Percentiles rank a stretch among this genome's conserved stretches.
Conservation (phyloP, 2,797 vertebrate genomes). For the Peromyscus nudipes region DNA sequence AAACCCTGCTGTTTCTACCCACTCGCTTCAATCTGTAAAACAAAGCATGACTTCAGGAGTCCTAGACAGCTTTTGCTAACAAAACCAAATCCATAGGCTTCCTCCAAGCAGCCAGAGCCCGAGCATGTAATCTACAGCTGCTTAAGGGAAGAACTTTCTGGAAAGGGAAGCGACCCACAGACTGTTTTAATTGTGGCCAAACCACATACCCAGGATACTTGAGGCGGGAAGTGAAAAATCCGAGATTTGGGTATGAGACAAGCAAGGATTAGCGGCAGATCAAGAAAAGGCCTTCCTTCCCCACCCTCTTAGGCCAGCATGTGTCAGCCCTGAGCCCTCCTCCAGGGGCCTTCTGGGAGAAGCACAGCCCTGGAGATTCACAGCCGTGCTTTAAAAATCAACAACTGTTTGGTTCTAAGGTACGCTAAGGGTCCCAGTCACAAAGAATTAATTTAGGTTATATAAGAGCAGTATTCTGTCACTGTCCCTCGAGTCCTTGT, state of each 20-base stretch:
- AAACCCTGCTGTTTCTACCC: neutral
- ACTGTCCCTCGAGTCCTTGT: neutral
- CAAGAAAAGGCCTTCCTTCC: slow-evolving; percentile 15
- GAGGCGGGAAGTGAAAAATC: slow-evolving; percentile 71
- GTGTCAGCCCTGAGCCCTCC: neutral
- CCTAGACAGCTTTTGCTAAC: slow-evolving; percentile 64
- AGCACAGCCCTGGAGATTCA: slow-evolving; percentile 33
- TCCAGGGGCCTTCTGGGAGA: neutral
- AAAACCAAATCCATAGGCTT: slow-evolving; percentile 78
- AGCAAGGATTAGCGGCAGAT: slow-evolving; percentile 74
- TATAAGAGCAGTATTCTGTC: neutral
- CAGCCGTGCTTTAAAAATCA: neutral
- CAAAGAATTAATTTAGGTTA: slow-evolving; percentile 40
- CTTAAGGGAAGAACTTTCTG: slow-evolving; percentile 61
- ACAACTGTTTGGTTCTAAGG: neutral
- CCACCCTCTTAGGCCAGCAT: neutral
- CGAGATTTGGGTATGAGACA: slow-evolving; percentile 61
- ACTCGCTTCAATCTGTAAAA: slow-evolving; percentile 63
- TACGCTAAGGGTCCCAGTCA: neutral
- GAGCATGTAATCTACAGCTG: slow-evolving; percentile 69
- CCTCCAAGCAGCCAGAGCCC: slow-evolving; percentile 1
- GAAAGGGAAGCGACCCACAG: neutral
- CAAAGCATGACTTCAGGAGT: neutral
- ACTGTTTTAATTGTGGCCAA: slow-evolving; percentile 77
- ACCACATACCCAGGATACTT: slow-evolving; percentile 42